These are phyloP conservation scores for Nasonia giraulti DNA, from an alignment of 1,140 invertebrate species.

Conservation along the genomic window DNA sequence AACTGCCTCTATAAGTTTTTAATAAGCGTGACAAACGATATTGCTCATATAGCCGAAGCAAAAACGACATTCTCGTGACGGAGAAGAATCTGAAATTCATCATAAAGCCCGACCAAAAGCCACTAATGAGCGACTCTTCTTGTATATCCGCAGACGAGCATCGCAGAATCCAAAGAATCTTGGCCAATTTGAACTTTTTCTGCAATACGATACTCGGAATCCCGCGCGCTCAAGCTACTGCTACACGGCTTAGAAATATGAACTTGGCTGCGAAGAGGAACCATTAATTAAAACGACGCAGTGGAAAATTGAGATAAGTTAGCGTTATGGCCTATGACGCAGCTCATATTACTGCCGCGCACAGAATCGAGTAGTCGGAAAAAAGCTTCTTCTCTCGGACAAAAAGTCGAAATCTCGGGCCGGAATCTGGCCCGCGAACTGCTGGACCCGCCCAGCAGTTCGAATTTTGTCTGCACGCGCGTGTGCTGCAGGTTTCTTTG, in stretches of 20 bases:
- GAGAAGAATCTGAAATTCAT: conserved; percentile 34
- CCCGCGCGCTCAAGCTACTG: background rate
- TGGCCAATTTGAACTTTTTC: conserved; percentile 44
- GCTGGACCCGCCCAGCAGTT: background rate
- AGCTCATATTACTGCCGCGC: background rate
- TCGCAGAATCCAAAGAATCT: conserved; percentile 39
- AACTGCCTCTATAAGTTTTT: background rate
- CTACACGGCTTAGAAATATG: background rate
- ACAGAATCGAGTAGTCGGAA: background rate
- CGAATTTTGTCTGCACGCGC: background rate
- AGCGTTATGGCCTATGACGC: no score
- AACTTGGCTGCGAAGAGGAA: background rate
- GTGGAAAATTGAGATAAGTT: no score
- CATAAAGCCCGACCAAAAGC: conserved; percentile 22
- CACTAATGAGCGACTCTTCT: conserved; percentile 29
- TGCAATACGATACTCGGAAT: conserved; percentile 41
- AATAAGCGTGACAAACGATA: background rate
- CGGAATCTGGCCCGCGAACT: conserved; percentile 28
- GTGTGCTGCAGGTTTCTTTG: background rate
- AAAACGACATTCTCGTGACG: background rate
- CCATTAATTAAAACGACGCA: background rate
- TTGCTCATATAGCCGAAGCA: background rate
- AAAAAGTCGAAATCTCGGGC: conserved; percentile 8
- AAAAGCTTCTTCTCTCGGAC: background rate
- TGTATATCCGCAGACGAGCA: background rate